A percentile compares a stretch with the other conserved stretches of the same genome.
Conservation (phyloP, 2,113 vertebrate genomes). For the Verasper variegatus region DNA sequence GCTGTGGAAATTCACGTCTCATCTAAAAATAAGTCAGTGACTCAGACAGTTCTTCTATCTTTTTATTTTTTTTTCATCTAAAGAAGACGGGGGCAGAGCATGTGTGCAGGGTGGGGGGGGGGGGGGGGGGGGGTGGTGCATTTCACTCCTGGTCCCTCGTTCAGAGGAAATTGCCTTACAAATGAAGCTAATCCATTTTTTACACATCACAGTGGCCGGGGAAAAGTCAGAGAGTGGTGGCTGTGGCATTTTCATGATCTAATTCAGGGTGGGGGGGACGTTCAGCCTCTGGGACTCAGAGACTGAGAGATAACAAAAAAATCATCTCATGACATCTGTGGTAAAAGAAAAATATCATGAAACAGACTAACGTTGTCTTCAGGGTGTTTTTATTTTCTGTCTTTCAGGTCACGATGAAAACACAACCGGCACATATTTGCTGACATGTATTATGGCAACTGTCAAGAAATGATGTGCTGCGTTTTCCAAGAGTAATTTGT, state of each 20-base stretch:
- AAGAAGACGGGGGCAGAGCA: slow-evolving; percentile 1
- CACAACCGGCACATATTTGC: no score
- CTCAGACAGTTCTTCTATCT: slow-evolving; percentile 24
- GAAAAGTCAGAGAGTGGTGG: slow-evolving; percentile 19
- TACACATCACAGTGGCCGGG: slow-evolving; percentile 48
- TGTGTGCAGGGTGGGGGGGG: background rate
- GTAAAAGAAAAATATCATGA: background rate
- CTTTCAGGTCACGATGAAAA: no score
- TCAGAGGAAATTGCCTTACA: slow-evolving; percentile 66
- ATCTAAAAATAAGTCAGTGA: slow-evolving; percentile 63
- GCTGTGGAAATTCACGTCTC: slow-evolving; percentile 49
- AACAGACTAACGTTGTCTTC: background rate
- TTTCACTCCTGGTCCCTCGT: slow-evolving; percentile 48
- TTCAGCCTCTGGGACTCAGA: background rate
- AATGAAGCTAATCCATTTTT: slow-evolving; percentile 68
- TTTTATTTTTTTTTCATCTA: slow-evolving; percentile 5
- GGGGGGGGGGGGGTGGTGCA: background rate
- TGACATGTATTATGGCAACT: background rate
- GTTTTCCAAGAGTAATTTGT: background rate
- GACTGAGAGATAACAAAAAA: background rate
- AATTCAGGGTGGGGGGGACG: background rate
- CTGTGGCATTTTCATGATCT: slow-evolving; percentile 30
- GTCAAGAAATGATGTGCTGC: background rate
- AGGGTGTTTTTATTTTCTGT: no score
- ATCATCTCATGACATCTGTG: background rate